Percentiles rank a stretch among this genome's conserved stretches.
phyloP scores from a whole-genome alignment of 2,888 invertebrate genomes.

The Sinotaia quadrata region DNA sequence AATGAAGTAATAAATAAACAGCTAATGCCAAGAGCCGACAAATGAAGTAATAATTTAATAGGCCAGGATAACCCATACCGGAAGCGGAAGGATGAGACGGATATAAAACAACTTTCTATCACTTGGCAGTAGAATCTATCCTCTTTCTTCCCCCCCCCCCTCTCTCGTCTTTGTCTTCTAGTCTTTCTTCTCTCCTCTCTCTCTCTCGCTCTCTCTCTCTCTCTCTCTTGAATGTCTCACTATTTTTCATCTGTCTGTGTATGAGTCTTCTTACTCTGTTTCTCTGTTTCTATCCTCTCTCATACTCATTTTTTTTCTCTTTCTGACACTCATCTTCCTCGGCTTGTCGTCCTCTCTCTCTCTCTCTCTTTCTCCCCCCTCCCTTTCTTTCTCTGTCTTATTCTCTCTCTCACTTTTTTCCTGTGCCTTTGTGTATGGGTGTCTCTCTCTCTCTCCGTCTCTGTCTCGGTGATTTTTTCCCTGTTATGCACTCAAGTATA shows the following conservation, averaged over 20 bases:
- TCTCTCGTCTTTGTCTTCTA: neutral
- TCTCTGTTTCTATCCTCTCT: neutral
- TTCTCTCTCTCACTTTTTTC: slow-evolving; percentile 3
- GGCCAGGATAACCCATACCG: too few relatives aligned
- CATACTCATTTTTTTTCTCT: neutral
- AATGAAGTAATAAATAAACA: too few relatives aligned
- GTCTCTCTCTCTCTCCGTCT: neutral
- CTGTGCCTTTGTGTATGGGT: neutral
- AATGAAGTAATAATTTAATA: too few relatives aligned
- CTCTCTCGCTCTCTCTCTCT: slow-evolving; percentile 3
- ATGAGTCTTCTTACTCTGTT: neutral
- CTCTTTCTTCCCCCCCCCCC: neutral
- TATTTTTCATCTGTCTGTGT: neutral
- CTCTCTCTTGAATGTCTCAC: neutral
- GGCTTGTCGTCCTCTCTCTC: neutral
- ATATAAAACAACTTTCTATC: neutral
- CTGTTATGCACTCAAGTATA: neutral
- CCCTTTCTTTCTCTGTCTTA: slow-evolving; percentile 27
- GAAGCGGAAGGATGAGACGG: too few relatives aligned
- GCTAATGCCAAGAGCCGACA: too few relatives aligned
- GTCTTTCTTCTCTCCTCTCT: neutral
- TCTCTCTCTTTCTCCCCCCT: slow-evolving; percentile 22
- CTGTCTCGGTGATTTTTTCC: neutral
- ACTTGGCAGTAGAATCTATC: neutral
- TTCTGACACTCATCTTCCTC: neutral